phyloP scores from a whole-genome alignment of 2,888 invertebrate genomes.

The Andrena chrysosceles region DNA sequence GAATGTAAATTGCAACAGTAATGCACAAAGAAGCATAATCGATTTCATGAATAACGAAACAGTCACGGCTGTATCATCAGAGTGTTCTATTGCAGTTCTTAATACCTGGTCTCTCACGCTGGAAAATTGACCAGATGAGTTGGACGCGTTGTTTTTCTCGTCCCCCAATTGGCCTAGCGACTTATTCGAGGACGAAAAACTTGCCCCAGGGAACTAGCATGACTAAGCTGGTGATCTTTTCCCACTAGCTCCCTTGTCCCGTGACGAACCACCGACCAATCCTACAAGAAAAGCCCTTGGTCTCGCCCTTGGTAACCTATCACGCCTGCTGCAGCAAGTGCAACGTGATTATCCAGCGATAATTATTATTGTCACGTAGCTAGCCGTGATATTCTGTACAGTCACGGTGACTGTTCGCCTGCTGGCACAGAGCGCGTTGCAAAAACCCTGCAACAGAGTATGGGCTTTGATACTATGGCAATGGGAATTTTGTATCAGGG shows the following conservation, averaged over 20 bases:
- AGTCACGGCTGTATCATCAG: background rate
- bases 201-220: conserved; percentile 18
- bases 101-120: conserved; percentile 25
- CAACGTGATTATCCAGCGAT: conserved; percentile 47
- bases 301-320: conserved; percentile 60
- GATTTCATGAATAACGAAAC: background rate
- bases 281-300: conserved; percentile 56
- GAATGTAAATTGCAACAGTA: background rate
- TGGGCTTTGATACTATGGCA: background rate
- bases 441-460: conserved; percentile 1
- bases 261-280: conserved; percentile 60
- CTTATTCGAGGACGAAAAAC: conserved; percentile 26
- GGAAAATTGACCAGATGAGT: conserved; percentile 18
- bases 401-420: conserved; percentile 33
- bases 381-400: conserved; percentile 26
- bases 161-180: background rate
- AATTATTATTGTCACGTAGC: conserved; percentile 54
- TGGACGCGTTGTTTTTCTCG: conserved; percentile 10
- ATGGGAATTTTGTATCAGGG: background rate
- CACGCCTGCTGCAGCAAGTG: conserved; percentile 39
- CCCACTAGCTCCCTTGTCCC: conserved; percentile 40
- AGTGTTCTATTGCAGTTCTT: background rate
- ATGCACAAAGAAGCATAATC: background rate
- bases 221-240: conserved; percentile 55
- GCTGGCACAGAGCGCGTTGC: background rate